Base-by-base conservation (phyloP, 2,888 invertebrate genomes). In the Ochropacha duplaris region DNA sequence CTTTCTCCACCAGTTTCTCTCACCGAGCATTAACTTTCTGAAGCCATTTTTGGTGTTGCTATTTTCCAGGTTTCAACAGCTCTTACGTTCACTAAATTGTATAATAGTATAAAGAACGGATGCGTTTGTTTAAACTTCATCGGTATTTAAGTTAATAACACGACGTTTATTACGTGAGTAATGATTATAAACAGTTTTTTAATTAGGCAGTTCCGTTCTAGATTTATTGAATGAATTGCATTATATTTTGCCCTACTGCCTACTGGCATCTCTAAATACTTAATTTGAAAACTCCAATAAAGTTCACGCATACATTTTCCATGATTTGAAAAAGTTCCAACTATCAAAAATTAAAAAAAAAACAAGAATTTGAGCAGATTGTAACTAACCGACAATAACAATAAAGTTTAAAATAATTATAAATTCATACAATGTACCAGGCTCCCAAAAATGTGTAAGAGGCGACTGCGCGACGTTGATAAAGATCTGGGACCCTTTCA, bases 381-480 rank as follows among this genome's bases (percentile, higher is more conserved):
- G 49, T 28, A 26, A 50, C 24, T 16, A n/a, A 28, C 24, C 5
- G 9, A 51, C n/a, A 28, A 26, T 28, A 51, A 51, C 50, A 12
- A 54, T 19, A 34, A 57, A 49, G 31, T 55, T 49, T 36, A 66
- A 61, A 65, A 67, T 70, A 76, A 86, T 87, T 86, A 85, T 79
- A 82, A 81, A 90, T 87, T 90, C 89, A 88, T 85, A 87, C 83
- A 82, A 81, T 81, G 86, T 88, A 89, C 87, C 83, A 90, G 87
- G 88, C 83, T 78, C 77, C 81, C 85, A 89, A 84, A 89, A 87
- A 79, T 81, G 82, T 85, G 84, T 84, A 88, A 87, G 87, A 90
- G 87, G 78, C 75, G 72, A 71, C 66, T 72, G 66, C 59, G 64
- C 68, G 60, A 62, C 62, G 58, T 57, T 64, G 81, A 81, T 86